Evolutionary conservation across 2,113 vertebrate species (phyloP), one percentile per base, ranked within the genome.

Genomic region (Brachyhypopomus occidentalis): DNA sequence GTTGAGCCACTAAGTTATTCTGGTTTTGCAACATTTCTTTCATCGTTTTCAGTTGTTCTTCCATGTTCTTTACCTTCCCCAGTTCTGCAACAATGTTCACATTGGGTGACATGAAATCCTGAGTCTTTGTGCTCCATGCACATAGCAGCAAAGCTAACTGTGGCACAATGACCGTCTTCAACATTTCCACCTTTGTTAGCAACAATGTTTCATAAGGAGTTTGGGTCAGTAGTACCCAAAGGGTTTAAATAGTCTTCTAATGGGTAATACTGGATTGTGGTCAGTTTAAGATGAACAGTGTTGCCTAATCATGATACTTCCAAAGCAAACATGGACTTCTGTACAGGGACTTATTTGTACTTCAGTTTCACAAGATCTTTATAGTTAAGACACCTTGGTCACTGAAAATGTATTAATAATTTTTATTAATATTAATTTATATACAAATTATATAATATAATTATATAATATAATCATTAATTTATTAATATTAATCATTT

Each of bases 81-180:
- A 77, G 11, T 63, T 84, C 83, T 45, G 62, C 19, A 22, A 5
- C 23, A 2, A 84, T 66, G 73, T 84, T 20, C 12, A 80, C 0
- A 8, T 0, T 56, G 30, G 74, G 67, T 1, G 14, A 16, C 34
- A 64, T 19, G 2, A 81, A 7, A 16, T 77, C 78, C 8, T 81
- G 12, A 11, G 79, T 12, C 4, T 67, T 0, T 36, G 52, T 34
- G 19, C 23, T 19, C 4, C 75, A 56, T 23, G 6, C 34, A 11
- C 58, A 73, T 17, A 84, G 48, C 78, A 84, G 59, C 23, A 82
- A 23, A 1, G 34, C 7, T 58, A 70, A 5, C 20, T 71, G 64
- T 17, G 75, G 30, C 23, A 12, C 38, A 2, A 0, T 25, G 22
- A 45, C n/a, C 25, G 0, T 76, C 59, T 25, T 52, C 66, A 38